Evolutionary conservation across 2,888 invertebrate species (phyloP).

Genomic region (Sinhomidia bicolor): DNA sequence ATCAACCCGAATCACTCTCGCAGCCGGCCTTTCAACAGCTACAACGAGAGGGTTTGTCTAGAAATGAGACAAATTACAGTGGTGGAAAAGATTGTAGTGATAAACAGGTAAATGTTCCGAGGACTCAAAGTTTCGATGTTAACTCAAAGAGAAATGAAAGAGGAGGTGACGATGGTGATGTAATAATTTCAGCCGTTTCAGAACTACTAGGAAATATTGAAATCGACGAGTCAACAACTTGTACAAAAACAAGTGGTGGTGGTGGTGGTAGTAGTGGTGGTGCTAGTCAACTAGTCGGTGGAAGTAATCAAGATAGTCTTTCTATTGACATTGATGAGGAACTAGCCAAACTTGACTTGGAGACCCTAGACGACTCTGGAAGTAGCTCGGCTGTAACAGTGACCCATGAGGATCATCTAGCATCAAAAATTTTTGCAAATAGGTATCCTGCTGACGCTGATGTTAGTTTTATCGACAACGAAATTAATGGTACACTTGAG

Average conservation of each 20-base stretch:
- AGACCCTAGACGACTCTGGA: conserved; percentile 75
- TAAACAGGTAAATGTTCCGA: not conserved
- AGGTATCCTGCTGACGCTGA: not conserved
- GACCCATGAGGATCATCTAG: not conserved
- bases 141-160: not conserved
- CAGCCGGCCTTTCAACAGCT: conserved; percentile 37
- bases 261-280: not conserved
- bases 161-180: too few relatives aligned
- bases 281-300: not conserved
- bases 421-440: conserved; percentile 3
- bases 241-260: not conserved
- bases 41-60: not conserved
- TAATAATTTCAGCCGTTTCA: conserved; percentile 5
- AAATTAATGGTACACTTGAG: not conserved
- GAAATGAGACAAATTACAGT: not conserved
- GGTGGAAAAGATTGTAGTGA: not conserved
- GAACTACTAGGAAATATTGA: conserved; percentile 51
- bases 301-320: conserved; percentile 59
- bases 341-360: conserved; percentile 76
- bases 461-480: conserved; percentile 7
- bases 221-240: not conserved
- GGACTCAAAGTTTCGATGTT: conserved; percentile 59
- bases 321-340: conserved; percentile 78
- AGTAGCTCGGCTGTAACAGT: conserved; percentile 42
- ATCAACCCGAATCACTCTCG: conserved; percentile 56